Evolutionary conservation across 2,113 vertebrate species (phyloP), one percentile per base, ranked within the genome.

Genomic region (Aepyceros melampus): DNA sequence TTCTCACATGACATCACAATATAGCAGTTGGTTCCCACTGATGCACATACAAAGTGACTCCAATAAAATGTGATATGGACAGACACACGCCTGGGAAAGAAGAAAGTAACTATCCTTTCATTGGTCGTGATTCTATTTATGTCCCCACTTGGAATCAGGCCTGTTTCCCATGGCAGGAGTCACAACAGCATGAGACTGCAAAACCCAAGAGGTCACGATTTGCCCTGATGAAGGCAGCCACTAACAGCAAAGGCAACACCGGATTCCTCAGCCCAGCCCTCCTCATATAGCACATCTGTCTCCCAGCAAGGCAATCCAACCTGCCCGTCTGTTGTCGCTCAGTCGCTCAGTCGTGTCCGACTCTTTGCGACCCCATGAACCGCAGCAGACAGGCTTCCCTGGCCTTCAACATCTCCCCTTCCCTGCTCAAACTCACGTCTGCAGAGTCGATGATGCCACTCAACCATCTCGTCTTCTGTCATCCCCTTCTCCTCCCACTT

Each of bases 221-320:
- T 12, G 36, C 23, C 19, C 19, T 29, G 74, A 79, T 31, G 19
- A 4, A 60, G n/a, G 23, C 79, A 58, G 23, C 11, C 43, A 29
- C n/a, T 6, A 9, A 27, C 21, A 67, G 15, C 1, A 43, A 15
- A 64, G n/a, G 49, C 4, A 36, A 21, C 43, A 7, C 7, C 10
- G 60, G 29, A 5, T 5, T 12, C n/a, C 23, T 3, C 2, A 33
- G 5, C 3, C 17, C 10, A 21, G 3, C 10, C 25, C 16, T 43
- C 10, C 13, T 33, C 8, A 7, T 6, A 11, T 3, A 21, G 4
- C 29, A 15, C n/a, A 6, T 10, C 8, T 40, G 17, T 16, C 51
- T 31, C 23, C 1, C 17, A 25, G 43, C 8, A 7, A 53, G 14
- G 23, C 36, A 40, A n/a, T 21, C 16, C 45, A 47, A 40, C 40